Evolutionary conservation across 2,797 vertebrate species (phyloP).

Genomic region (Hydrocynus forskahlii): DNA sequence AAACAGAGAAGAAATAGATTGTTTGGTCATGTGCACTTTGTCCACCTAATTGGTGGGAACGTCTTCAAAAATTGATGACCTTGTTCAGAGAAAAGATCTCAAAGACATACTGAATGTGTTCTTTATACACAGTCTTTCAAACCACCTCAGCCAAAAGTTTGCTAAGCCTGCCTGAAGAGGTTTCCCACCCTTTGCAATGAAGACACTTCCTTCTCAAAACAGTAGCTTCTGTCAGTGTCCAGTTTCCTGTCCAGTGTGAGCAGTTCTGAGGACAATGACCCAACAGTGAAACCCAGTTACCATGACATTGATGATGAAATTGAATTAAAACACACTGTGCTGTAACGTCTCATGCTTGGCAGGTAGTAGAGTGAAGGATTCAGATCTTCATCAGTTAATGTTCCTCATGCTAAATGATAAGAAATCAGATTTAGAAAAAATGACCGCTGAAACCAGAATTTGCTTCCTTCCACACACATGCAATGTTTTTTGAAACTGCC

Average conservation of each 20-base stretch:
- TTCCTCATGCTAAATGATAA: not conserved
- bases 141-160: not conserved
- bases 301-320: not conserved
- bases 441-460: too few species aligned
- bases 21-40: not conserved
- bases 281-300: slow-evolving; percentile 57
- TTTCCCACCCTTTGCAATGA: not conserved
- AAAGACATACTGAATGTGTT: slow-evolving; percentile 26
- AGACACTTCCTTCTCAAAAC: not conserved
- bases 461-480: slow-evolving; percentile 27
- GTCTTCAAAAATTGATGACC: slow-evolving; percentile 11
- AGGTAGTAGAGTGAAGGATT: not conserved
- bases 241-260: slow-evolving; percentile 64
- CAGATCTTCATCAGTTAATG: not conserved
- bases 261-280: slow-evolving; percentile 74
- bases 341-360: not conserved
- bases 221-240: slow-evolving; percentile 37
- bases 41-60: not conserved
- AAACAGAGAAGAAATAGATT: slow-evolving; percentile 55
- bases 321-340: not conserved
- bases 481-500: slow-evolving; percentile 66
- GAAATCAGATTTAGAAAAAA: too few species aligned
- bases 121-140: slow-evolving; percentile 19
- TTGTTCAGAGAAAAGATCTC: slow-evolving; percentile 24
- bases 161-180: slow-evolving; percentile 25